Percentiles rank a stretch among this genome's conserved stretches.
These are phyloP conservation scores for Jaculus jaculus DNA, from an alignment of 2,113 vertebrate species.

Conservation along the genomic window DNA sequence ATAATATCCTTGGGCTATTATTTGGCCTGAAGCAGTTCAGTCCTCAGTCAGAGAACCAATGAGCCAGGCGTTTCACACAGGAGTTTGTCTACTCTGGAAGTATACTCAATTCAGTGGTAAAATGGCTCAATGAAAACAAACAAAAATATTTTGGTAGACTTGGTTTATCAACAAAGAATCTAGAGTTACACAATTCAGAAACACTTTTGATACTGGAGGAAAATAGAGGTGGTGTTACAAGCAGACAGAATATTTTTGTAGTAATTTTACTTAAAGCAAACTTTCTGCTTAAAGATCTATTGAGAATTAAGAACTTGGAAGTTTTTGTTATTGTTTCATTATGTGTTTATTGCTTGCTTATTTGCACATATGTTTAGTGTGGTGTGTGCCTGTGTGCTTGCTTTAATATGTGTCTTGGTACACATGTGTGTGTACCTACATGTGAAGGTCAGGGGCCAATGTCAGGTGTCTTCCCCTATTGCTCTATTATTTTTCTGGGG, in stretches of 20 bases:
- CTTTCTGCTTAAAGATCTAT: neutral
- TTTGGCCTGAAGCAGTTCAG: neutral
- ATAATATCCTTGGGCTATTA: conserved; percentile 37
- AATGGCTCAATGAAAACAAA: neutral
- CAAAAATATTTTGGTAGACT: conserved; percentile 25
- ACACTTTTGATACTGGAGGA: neutral
- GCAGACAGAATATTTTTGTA: neutral
- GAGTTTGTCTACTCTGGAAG: neutral
- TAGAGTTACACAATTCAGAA: neutral
- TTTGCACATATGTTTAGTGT: too few species aligned
- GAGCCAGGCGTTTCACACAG: neutral
- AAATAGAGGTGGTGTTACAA: neutral
- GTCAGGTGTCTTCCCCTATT: too few species aligned
- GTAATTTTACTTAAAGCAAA: conserved; percentile 3
- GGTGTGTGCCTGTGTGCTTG: too few species aligned
- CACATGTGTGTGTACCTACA: too few species aligned
- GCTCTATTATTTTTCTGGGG: too few species aligned
- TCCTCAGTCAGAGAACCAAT: neutral
- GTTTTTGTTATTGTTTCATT: conserved; percentile 24
- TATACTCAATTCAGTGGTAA: neutral
- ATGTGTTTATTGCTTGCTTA: neutral
- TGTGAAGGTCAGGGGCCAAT: too few species aligned
- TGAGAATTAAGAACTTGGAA: conserved; percentile 29
- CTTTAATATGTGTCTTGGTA: too few species aligned
- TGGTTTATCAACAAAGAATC: neutral